phyloP scores from a whole-genome alignment of 2,113 vertebrate genomes.

The chimpanzee (Pan troglodytes) region NHGRI_mPanTro3-v2.1_pri NC_072412.2:52363501-52364000 shows the following conservation, averaged over 20 bases:
- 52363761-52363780: background rate
- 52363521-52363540: background rate
- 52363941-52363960: background rate
- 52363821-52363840: background rate
- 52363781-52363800: background rate
- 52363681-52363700: background rate
- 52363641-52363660: background rate
- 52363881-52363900: background rate
- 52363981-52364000: background rate
- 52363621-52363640: background rate
- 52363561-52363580: background rate
- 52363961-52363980: background rate
- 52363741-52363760: background rate
- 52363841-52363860: background rate
- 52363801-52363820: constrained; percentile 1
- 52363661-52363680: background rate
- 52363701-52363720: background rate
- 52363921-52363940: background rate
- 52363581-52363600: background rate
- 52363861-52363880: background rate
- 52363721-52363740: background rate
- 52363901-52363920: background rate
- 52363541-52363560: constrained; percentile 8
- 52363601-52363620: background rate
- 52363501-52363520: background rate